Conservation (phyloP, 2,113 vertebrate genomes). For the Triplophysa rosa region DNA sequence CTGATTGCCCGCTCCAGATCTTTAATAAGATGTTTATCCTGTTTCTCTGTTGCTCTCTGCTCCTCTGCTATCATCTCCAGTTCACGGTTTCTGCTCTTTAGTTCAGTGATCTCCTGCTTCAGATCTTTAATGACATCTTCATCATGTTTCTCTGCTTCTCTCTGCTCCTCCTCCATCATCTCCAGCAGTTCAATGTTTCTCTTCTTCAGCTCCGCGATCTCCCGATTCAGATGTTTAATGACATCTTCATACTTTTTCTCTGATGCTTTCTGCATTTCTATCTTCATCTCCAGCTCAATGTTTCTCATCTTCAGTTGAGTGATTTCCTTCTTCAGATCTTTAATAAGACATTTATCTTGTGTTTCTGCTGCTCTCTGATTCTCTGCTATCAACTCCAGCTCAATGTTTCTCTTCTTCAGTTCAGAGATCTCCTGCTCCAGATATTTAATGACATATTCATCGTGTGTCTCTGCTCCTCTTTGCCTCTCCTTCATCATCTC, state of each 20-base stretch:
- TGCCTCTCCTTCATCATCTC: conserved; percentile 39
- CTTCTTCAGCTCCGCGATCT: no score
- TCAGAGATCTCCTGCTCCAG: conserved; percentile 45
- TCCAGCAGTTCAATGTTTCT: conserved; percentile 22
- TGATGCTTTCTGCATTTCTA: conserved; percentile 27
- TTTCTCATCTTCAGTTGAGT: no score
- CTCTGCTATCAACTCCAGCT: conserved; percentile 22
- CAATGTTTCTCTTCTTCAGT: conserved; percentile 20
- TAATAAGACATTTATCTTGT: no score
- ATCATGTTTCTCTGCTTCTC: conserved; percentile 28
- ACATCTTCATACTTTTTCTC: no score
- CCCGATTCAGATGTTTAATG: conserved; percentile 24
- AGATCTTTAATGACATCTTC: conserved; percentile 37
- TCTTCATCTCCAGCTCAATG: conserved; percentile 23
- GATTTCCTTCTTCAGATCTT: no score
- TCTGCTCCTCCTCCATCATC: conserved; percentile 34
- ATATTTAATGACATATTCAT: conserved; percentile 32
- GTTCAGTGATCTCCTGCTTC: conserved; percentile 44
- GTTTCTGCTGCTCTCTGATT: no score
- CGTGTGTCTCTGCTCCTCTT: conserved; percentile 18
- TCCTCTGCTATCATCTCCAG: no score
- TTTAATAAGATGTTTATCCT: no score
- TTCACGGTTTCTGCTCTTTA: no score
- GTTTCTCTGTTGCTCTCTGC: no score
- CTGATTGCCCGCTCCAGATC: no score